Percentiles rank a stretch among this genome's conserved stretches.
These are phyloP conservation scores for Eupithecia tripunctaria DNA, from an alignment of 2,888 invertebrate genomes.

Conservation along the genomic window DNA sequence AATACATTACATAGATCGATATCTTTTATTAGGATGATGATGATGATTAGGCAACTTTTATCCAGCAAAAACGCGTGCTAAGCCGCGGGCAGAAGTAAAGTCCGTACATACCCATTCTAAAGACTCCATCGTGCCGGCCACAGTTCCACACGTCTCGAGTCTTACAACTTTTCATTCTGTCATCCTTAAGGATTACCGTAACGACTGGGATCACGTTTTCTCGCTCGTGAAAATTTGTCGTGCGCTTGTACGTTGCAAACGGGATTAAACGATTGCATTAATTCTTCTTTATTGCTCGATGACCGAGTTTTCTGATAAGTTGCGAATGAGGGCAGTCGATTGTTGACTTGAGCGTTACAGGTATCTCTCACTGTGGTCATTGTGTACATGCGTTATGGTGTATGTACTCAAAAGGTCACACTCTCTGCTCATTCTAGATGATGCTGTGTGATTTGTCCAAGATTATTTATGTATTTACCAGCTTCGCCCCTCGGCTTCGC, in stretches of 20 bases:
- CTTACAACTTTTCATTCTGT: conserved; percentile 43
- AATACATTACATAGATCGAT: too few relatives aligned
- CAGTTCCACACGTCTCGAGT: conserved; percentile 25
- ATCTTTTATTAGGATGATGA: too few relatives aligned
- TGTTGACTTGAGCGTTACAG: not conserved
- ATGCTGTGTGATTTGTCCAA: too few relatives aligned
- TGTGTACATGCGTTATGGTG: not conserved
- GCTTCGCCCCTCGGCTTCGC: too few relatives aligned
- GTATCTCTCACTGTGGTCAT: not conserved
- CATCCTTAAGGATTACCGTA: conserved; percentile 40
- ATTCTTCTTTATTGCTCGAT: conserved; percentile 25
- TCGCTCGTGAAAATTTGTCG: conserved; percentile 33
- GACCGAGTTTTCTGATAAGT: conserved; percentile 7
- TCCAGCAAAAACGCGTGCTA: not conserved
- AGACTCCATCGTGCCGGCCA: conserved; percentile 10
- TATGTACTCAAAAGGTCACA: not conserved
- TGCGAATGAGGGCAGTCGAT: not conserved
- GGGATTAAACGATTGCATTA: conserved; percentile 27
- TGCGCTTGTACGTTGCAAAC: conserved; percentile 27
- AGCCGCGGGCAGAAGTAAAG: not conserved
- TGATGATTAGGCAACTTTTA: not conserved
- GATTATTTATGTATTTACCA: too few relatives aligned
- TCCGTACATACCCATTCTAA: not conserved
- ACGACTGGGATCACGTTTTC: conserved; percentile 28
- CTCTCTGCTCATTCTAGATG: too few relatives aligned